Evolutionary conservation across 2,113 vertebrate species (phyloP), one percentile per base, ranked within the genome.

Genomic region (Lagopus leucura): DNA sequence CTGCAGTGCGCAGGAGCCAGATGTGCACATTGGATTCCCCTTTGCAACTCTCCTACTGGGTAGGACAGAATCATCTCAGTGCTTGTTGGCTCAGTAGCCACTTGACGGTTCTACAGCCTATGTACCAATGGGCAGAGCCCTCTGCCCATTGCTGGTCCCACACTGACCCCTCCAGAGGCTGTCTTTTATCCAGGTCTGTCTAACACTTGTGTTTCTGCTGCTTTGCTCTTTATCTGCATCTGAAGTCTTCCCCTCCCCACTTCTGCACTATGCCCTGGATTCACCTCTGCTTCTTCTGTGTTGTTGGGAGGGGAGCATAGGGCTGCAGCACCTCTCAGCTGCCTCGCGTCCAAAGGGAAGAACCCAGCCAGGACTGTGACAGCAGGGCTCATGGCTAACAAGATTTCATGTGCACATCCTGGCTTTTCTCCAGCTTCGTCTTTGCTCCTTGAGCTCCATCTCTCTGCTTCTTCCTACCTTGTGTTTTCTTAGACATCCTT

Each of bases 1-100:
- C 58, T 1, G 0, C 0, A 0, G 47, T 34, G 22, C 14, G 4
- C 12, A 20, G 4, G 34, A 6, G 2, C 60, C 76, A 83, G 0
- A 14, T 17, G 40, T 45, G 55, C 76, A 48, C 14, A 2, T 90
- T 57, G 88, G 71, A 2, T 90, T 95, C 67, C 69, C n/a, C 64
- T 63, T 93, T 88, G 76, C 91, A 93, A 91, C n/a, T 1, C 38
- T 79, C 71, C 88, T 43, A 34, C 67, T 82, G 6, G 0, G 21
- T 4, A 18, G 75, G 89, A 72, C 2, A 3, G 14, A 11, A 65
- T 18, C 73, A 20, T 34, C 66, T 58, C 42, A 36, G 34, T 78
- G 47, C 45, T 10, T 1, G 0, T 6, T 81, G 42, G 2, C 55
- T 54, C 7, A 5, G 75, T 72, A 87, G 8, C 43, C 4, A 0